phyloP scores from a whole-genome alignment of 1,140 invertebrate genomes.

The Chironomus tepperi region DNA sequence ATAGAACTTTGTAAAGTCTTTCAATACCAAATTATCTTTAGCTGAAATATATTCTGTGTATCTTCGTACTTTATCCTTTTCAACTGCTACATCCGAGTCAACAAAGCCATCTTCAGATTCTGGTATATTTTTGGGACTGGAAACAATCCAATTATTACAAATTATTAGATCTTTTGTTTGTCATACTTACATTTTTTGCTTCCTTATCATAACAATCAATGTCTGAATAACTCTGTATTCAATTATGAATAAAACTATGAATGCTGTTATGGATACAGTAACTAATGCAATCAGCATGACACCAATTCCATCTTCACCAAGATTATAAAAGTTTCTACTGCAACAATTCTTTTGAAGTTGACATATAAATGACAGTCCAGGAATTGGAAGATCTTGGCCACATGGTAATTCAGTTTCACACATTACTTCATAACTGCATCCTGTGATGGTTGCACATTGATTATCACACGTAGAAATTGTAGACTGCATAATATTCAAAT shows the following conservation, averaged over 20 bases:
- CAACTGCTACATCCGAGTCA: constrained; percentile 20
- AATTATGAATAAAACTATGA: constrained; percentile 24
- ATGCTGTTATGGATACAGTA: constrained; percentile 30
- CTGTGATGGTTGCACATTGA: neutral
- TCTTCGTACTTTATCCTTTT: constrained; percentile 18
- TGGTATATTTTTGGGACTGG: neutral
- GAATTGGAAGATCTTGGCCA: neutral
- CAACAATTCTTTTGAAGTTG: neutral
- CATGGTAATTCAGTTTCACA: neutral
- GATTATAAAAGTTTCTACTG: neutral
- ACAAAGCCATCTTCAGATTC: neutral
- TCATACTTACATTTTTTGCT: neutral
- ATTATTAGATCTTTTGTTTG: too few relatives aligned
- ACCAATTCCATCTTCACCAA: neutral
- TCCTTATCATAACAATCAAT: neutral
- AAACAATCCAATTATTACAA: neutral
- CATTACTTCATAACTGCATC: neutral
- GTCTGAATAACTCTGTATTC: neutral
- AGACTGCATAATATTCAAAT: constrained; percentile 37
- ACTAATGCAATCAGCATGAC: neutral
- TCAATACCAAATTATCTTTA: constrained; percentile 38
- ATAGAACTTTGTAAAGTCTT: constrained; percentile 56
- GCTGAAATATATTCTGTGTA: neutral
- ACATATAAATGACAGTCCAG: neutral
- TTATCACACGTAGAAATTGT: neutral